Evolutionary conservation across 1,140 invertebrate genomes (phyloP), one percentile per base, ranked within the genome.

Genomic region (Harpegnathos saltator): DNA sequence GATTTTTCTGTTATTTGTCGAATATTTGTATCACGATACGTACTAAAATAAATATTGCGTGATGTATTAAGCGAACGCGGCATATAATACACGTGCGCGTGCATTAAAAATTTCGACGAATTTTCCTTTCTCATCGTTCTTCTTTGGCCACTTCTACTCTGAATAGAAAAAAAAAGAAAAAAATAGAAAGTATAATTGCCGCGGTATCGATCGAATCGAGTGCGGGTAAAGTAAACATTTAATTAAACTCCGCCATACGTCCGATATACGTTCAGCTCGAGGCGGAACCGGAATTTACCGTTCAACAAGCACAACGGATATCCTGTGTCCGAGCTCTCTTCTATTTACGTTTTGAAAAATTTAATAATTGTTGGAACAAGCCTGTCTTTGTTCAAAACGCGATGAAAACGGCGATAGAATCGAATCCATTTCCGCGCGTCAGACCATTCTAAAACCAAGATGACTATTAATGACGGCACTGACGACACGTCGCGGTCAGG

Each of bases 211-310:
- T 80, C 63, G 84, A 90, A 84, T 89, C 82, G 85, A 63, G 50
- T n/a, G 48, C 78, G 82, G 80, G 26, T 73, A 78, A 87, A 89
- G 84, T 90, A 85, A 90, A 89, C 89, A 84, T 91, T 92, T 92
- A 91, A 92, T 92, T 91, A 90, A 91, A 92, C 89, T 91, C 86
- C 86, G 88, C 86, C 87, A 63, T 59, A 59, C 63, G 87, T 89
- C 83, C 85, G 90, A 85, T 84, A 85, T 74, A 75, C 85, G 68
- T 73, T 65, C 19, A 63, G 82, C 77, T 78, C 65, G 50, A 75
- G 82, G 80, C 74, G 52, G 66, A 61, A 63, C 71, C 26, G 63
- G 61, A 78, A 72, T 83, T 72, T 86, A 72, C 63, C 58, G 26
- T 75, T 48, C 82, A 33, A 58, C 48, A 82, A 52, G 77, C 80